A percentile compares a stretch with the other conserved stretches of the same genome.
Conservation (phyloP, 2,113 vertebrate species). For the Bubo blakistoni region DNA sequence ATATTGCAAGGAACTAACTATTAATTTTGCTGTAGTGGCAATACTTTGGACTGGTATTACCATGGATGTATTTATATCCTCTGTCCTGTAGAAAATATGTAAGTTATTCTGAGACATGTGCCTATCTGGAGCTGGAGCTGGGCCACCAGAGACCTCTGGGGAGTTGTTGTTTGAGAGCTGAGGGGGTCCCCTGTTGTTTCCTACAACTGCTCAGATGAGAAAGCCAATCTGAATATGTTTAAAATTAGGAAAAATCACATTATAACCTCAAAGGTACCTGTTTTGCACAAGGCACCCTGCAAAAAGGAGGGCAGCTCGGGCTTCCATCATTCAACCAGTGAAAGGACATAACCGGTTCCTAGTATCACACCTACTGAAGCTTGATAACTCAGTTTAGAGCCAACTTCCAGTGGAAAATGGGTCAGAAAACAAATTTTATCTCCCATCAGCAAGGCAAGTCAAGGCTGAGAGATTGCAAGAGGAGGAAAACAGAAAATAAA, state of each 20-base stretch:
- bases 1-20: background rate
- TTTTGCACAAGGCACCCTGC: background rate
- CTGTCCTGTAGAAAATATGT: background rate
- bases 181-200: background rate
- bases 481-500: background rate
- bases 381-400: background rate
- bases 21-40: background rate
- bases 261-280: background rate
- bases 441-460: background rate
- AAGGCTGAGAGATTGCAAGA: background rate
- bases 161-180: background rate
- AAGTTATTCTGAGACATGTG: background rate
- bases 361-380: background rate
- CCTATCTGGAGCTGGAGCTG: background rate
- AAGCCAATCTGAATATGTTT: background rate
- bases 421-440: background rate
- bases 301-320: background rate
- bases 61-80: constrained; percentile 11
- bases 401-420: background rate
- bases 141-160: background rate
- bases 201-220: background rate
- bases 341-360: background rate
- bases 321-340: background rate
- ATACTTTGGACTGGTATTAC: background rate
- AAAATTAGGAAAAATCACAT: background rate